Percentiles rank a stretch among this genome's conserved stretches.
Conservation (phyloP, 2,797 vertebrate genomes). For the Echeneis naucrates region DNA sequence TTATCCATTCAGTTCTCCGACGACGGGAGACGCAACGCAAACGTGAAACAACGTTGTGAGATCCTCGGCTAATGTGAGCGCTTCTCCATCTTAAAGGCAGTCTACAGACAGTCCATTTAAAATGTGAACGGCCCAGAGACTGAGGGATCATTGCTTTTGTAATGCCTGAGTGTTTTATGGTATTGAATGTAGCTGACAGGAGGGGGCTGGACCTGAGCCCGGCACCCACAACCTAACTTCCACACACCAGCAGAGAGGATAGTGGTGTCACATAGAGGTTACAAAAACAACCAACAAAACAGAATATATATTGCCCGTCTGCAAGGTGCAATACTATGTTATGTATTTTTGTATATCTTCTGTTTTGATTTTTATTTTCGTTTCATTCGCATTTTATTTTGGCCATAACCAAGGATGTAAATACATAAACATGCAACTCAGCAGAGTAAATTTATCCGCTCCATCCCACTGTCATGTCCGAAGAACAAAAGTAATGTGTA, state of each 20-base stretch:
- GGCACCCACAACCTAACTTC: slow-evolving; percentile 85
- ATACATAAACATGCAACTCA: slow-evolving; percentile 80
- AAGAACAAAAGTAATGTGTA: slow-evolving; percentile 62
- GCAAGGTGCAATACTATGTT: slow-evolving; percentile 85
- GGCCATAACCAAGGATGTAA: slow-evolving; percentile 86
- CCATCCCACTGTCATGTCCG: slow-evolving; percentile 75
- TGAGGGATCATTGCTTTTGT: slow-evolving; percentile 72
- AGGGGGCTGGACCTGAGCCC: slow-evolving; percentile 80
- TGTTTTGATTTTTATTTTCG: slow-evolving; percentile 75
- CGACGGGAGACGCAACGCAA: slow-evolving; percentile 25
- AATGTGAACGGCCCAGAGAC: slow-evolving; percentile 76
- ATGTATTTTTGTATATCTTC: slow-evolving; percentile 81
- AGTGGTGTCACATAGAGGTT: slow-evolving; percentile 81
- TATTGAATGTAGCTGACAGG: slow-evolving; percentile 90
- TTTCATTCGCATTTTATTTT: slow-evolving; percentile 73
- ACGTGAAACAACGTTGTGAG: slow-evolving; percentile 3
- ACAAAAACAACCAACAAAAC: slow-evolving; percentile 79
- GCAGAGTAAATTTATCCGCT: slow-evolving; percentile 53
- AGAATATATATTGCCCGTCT: slow-evolving; percentile 82
- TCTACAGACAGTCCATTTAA: slow-evolving; percentile 42
- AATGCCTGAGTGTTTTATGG: slow-evolving; percentile 82
- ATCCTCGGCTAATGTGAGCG: slow-evolving; percentile 29
- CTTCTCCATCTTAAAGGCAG: slow-evolving; percentile 46
- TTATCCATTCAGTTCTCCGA: slow-evolving; percentile 50
- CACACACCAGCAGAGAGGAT: slow-evolving; percentile 88